Conservation (phyloP, 2,888 invertebrate genomes). For the Tholera decimalis region DNA sequence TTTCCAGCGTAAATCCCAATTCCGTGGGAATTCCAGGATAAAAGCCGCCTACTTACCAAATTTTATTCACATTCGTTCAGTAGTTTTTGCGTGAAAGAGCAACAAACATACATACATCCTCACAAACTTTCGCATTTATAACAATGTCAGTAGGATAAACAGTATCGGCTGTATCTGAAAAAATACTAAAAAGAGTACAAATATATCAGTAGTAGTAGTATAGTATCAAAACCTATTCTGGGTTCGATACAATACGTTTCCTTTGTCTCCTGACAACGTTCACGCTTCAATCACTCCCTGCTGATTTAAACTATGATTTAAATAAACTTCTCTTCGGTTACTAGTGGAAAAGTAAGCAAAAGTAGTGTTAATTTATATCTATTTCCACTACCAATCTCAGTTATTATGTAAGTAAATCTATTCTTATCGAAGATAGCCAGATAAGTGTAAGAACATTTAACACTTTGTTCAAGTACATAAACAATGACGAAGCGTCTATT, state of each 20-base stretch:
- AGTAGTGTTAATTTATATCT: constrained; percentile 17
- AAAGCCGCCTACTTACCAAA: no score
- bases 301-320: neutral
- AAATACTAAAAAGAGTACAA: no score
- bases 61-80: no score
- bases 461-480: constrained; percentile 33
- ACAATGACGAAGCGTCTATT: constrained; percentile 28
- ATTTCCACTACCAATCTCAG: constrained; percentile 17
- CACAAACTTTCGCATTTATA: no score
- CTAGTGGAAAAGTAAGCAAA: constrained; percentile 11
- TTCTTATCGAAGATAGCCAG: constrained; percentile 37
- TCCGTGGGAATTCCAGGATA: no score
- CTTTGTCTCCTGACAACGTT: neutral
- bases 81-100: no score
- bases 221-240: neutral
- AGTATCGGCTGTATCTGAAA: no score
- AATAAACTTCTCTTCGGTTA: neutral
- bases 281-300: neutral
- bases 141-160: no score
- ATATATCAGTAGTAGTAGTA: no score
- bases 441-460: constrained; percentile 25
- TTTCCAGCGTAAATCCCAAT: no score
- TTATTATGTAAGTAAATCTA: constrained; percentile 39
- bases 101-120: no score
- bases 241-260: neutral